phyloP scores from a whole-genome alignment of 2,797 vertebrate genomes.

The Takifugu rubripes region DNA sequence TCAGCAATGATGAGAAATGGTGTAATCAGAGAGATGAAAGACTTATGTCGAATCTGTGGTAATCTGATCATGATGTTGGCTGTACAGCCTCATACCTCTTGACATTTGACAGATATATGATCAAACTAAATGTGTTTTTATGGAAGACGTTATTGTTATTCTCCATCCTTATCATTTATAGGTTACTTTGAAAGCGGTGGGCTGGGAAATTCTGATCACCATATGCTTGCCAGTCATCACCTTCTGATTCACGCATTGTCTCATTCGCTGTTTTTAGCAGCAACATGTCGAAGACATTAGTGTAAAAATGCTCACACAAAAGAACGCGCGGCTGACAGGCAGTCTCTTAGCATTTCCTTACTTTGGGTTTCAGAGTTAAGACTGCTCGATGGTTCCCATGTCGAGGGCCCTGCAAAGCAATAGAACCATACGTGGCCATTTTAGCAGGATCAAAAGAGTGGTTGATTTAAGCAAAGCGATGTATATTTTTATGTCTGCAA shows the following conservation, averaged over 20 bases:
- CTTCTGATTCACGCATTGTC: slow-evolving; percentile 19
- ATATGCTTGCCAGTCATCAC: slow-evolving; percentile 62
- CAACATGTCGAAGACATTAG: slow-evolving; percentile 20
- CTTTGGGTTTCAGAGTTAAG: slow-evolving; percentile 14
- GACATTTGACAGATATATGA: slow-evolving; percentile 39
- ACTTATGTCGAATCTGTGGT: slow-evolving; percentile 75
- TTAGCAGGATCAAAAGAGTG: slow-evolving; percentile 10
- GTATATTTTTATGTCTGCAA: background rate
- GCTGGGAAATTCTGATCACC: slow-evolving; percentile 44
- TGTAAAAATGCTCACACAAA: slow-evolving; percentile 19
- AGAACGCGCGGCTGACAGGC: slow-evolving; percentile 26
- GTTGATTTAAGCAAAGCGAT: background rate
- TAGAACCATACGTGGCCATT: slow-evolving; percentile 20
- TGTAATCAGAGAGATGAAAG: slow-evolving; percentile 80
- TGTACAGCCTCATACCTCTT: slow-evolving; percentile 27
- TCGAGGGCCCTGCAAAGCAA: slow-evolving; percentile 11
- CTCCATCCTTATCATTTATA: slow-evolving; percentile 45
- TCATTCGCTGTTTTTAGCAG: slow-evolving; percentile 13
- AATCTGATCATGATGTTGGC: slow-evolving; percentile 79
- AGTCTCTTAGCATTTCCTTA: slow-evolving; percentile 22
- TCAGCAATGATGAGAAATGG: slow-evolving; percentile 63
- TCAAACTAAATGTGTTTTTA: slow-evolving; percentile 53
- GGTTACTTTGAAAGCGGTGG: slow-evolving; percentile 57
- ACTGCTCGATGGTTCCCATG: slow-evolving; percentile 25
- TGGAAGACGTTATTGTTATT: slow-evolving; percentile 33